Base-by-base conservation (phyloP, 2,113 vertebrate species). In the Galemys pyrenaicus region DNA sequence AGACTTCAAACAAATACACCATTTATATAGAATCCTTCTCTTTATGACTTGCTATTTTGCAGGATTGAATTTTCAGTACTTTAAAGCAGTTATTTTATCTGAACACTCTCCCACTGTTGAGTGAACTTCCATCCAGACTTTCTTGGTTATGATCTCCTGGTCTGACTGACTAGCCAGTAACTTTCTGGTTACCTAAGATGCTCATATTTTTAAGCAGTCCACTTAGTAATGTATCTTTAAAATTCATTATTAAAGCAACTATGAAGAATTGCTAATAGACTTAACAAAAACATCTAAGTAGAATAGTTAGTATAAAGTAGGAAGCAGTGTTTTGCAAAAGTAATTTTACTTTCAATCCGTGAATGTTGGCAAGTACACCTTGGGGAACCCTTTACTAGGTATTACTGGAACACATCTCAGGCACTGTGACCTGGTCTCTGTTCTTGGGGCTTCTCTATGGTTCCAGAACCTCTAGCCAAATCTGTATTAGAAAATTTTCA, bases 231-330 rank as follows among this genome's bases (percentile, higher is more conserved):
- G 3, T 87, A 32, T 87, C 37, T 84, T 83, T 74, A 91, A 82
- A 91, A 78, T 85, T 65, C 39, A 93, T 85, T 82, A 56, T 82
- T 86, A 77, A 73, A 49, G 35, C 35, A 94, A 22, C 32, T n/a
- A 65, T 35, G 49, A 82, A 70, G 64, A 94, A 20, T 79, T 54
- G 65, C 39, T 73, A 37, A 78, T 68, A 56, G 41, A 73, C 60
- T 39, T 71, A 75, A 24, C 62, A 64, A 87, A 75, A 84, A 41
- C 58, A 49, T 92, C 39, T 89, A 94, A 90, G 68, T 6, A 51
- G 56, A 46, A 70, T 46, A 58, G 19, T 94, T 28, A 90, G 0
- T 54, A 30, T 46, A 71, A 70, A 92, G 51, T 62, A 81, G 73
- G 87, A 84, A 91, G 44, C 44, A 60, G 2, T 67, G 51, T 80